Evolutionary conservation across 2,888 invertebrate species (phyloP).

Genomic region (Synergus gifuensis): DNA sequence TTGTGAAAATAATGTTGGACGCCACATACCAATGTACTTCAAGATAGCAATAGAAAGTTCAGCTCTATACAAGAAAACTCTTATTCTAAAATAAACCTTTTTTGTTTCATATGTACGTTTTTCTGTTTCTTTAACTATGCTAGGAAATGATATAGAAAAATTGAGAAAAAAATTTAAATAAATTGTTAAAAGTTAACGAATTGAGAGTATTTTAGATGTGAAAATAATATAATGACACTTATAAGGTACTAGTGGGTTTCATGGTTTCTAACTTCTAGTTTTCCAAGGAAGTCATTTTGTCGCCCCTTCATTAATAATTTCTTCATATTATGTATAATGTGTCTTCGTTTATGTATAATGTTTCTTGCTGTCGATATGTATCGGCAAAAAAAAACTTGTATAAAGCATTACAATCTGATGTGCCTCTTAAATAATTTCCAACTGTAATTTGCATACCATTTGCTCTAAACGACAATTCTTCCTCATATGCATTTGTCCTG

Average conservation of each 20-base stretch:
- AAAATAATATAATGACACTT: background rate
- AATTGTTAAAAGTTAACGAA: no score
- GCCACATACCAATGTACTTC: constrained; percentile 16
- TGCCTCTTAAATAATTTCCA: background rate
- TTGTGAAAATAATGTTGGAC: background rate
- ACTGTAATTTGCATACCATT: constrained; percentile 1
- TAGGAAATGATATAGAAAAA: no score
- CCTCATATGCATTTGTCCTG: background rate
- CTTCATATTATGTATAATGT: background rate
- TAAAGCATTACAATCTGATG: no score
- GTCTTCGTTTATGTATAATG: background rate
- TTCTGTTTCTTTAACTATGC: background rate
- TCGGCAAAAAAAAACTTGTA: background rate
- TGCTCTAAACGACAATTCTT: background rate
- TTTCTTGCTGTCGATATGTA: background rate
- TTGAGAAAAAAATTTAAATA: no score
- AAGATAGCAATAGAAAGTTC: constrained; percentile 6
- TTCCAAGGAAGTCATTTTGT: background rate
- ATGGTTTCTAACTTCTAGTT: background rate
- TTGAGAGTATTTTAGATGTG: background rate
- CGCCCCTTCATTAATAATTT: constrained; percentile 19
- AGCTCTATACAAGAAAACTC: background rate
- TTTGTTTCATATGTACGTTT: background rate
- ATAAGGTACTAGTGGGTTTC: background rate
- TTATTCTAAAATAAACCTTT: background rate